These are phyloP conservation scores for Vulpes vulpes DNA, from an alignment of 2,113 vertebrate species.

Conservation along the genomic window DNA sequence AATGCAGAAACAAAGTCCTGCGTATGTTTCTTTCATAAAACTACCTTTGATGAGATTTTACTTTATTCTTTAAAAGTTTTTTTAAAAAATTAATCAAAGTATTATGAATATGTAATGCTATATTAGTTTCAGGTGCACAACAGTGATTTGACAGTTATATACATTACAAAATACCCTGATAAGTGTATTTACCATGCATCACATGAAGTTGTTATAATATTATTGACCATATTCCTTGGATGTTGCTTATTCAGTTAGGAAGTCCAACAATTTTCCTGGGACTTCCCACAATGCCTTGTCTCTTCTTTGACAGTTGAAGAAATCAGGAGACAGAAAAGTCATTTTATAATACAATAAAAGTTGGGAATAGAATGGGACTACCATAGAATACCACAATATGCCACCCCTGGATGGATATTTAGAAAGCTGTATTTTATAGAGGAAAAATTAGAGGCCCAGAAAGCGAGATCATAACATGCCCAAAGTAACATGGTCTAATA, in stretches of 20 bases:
- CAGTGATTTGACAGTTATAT: not conserved
- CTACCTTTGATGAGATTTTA: not conserved
- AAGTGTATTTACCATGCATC: not conserved
- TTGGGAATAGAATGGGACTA: not conserved
- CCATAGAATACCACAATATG: not conserved
- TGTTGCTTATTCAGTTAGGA: not conserved
- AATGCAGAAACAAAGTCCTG: not conserved
- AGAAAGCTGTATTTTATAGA: conserved; percentile 38
- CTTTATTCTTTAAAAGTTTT: not conserved
- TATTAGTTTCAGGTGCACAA: not conserved
- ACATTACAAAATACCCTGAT: not conserved
- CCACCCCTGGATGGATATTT: not conserved
- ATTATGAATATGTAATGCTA: not conserved
- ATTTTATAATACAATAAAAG: not conserved
- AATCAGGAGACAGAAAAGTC: not conserved
- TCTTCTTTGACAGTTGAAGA: not conserved
- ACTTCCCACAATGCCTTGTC: not conserved
- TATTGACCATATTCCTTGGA: not conserved
- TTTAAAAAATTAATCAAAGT: not conserved
- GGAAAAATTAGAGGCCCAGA: conserved; percentile 21
- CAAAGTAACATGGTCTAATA: not conserved
- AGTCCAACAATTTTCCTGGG: not conserved
- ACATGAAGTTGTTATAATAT: not conserved
- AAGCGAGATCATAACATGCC: not conserved
- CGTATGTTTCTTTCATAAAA: not conserved